phyloP scores from a whole-genome alignment of 1,140 invertebrate genomes.

The Acromyrmex heyeri region DNA sequence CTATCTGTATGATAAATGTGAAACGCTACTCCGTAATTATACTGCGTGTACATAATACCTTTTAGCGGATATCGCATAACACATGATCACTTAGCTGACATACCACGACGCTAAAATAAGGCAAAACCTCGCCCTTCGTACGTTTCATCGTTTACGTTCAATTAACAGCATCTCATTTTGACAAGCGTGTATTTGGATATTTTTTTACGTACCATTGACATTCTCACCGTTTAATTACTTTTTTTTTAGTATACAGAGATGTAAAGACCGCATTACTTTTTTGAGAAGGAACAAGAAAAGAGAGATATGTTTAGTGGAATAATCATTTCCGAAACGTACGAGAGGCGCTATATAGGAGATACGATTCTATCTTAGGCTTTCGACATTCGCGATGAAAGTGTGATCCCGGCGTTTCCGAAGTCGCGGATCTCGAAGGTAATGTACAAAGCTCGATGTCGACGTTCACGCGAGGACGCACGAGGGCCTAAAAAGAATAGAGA shows the following conservation, averaged over 20 bases:
- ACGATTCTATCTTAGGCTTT: constrained; percentile 25
- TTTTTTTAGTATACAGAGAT: background rate
- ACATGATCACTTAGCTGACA: constrained; percentile 65
- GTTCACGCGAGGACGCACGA: constrained; percentile 73
- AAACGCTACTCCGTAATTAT: constrained; percentile 75
- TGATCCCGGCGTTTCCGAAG: constrained; percentile 57
- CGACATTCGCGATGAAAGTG: constrained; percentile 62
- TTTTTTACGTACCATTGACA: constrained; percentile 52
- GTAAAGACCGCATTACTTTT: constrained; percentile 6
- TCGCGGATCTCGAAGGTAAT: constrained; percentile 45
- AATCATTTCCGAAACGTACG: constrained; percentile 53
- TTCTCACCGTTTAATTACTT: constrained; percentile 16
- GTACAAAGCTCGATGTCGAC: constrained; percentile 71
- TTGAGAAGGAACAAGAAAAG: background rate
- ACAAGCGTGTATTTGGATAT: constrained; percentile 37
- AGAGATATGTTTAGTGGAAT: background rate
- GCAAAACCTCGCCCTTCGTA: constrained; percentile 55
- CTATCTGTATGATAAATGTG: constrained; percentile 78
- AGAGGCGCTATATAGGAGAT: background rate
- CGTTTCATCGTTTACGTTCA: constrained; percentile 33
- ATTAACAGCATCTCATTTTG: constrained; percentile 10
- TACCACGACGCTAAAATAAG: constrained; percentile 41
- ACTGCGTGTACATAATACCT: constrained; percentile 74
- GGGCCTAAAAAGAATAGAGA: constrained; percentile 69
- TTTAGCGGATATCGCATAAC: constrained; percentile 69